Evolutionary conservation across 2,113 vertebrate species (phyloP), one percentile per base, ranked within the genome.

Genomic region (Lanius collurio): DNA sequence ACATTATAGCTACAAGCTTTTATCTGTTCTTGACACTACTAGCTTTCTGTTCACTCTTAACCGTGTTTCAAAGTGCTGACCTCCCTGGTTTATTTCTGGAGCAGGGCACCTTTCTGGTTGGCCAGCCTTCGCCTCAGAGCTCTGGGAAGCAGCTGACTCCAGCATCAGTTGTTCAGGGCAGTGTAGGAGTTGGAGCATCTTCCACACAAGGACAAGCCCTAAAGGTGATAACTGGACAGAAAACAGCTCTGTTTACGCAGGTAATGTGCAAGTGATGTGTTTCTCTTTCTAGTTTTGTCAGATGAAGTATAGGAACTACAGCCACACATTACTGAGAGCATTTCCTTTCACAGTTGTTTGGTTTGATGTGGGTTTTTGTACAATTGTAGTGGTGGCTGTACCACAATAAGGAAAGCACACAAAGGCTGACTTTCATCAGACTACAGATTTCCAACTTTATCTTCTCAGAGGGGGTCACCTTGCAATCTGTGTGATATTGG

Each of bases 31-130:
- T 59, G 53, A 22, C 13, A 7, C 12, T 64, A 2, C 5, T 18
- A 22, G 27, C 41, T 74, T 88, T 50, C 31, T 86, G 10, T 89
- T 89, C 60, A 26, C 78, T 85, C 22, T 21, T 78, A 52, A 37
- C 20, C 85, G 47, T 73, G 28, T 87, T 93, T 86, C 39, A 10
- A 83, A 63, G 55, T 46, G 50, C 55, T 96, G 76, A 96, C 65
- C 52, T 88, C 31, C 27, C 22, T 69, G 78, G 44, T 59, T 44
- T 62, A 7, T 74, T 90, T 70, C 44, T 95, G 77, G 94, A 83
- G 75, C 96, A 99, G 99, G 99, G 99, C 49, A 99, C 99, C 3
- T 99, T 99, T 98, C 97, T 99, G 95, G 99, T 99, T 46, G 99
- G 99, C 53, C 99, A 99, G 76, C 99, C 99, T 52, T 98, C 98